Base-by-base conservation (phyloP, 2,888 invertebrate genomes). In the Itoplectis maculator region DNA sequence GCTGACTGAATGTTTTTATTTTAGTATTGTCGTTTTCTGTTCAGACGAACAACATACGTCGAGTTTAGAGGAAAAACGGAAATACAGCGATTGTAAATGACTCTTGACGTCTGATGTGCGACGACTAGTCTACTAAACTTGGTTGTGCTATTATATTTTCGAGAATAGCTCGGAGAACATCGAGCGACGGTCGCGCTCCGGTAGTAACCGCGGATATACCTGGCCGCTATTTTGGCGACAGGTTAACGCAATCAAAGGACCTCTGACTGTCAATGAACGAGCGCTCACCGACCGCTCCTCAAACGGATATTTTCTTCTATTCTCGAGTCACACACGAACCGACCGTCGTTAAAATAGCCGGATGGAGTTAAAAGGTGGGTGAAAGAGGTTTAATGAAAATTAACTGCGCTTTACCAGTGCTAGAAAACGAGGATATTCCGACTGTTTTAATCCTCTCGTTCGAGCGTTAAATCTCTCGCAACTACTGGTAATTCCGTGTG, bases 251-350 rank as follows among this genome's bases (percentile, higher is more conserved):
- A 51, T 51, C 18, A 51, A 20, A 51, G 20, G 51, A 7, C 18
- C 51, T 51, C 51, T 8, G 18, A 51, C 51, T 51, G 51, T 51
- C 51, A 51, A 20, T 51, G 51, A 49, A 49, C 18, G 9, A 2
- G 20, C 18, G 20, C 20, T 51, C 18, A 18, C 9, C 49, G 2
- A 49, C 2, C 49, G n/a, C 18, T 7, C 18, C 51, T 7, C 9
- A 51, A 51, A 7, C 9, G 51, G 51, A 18, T 51, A 51, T 51
- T 51, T 9, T 18, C 18, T 18, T 20, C 51, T 51, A 51, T 51
- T 51, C 18, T 20, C 9, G 51, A 51, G 0, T 1, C 6, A 51
- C 18, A 51, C 9, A 2, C 51, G 20, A 51, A 8, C 18, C 0
- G 18, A 18, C 51, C 9, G 9, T 0, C 18, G 5, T 18, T 18